These are phyloP conservation scores for Vannuccia rotundouncinata DNA, from an alignment of 2,888 invertebrate genomes.

Conservation along the genomic window DNA sequence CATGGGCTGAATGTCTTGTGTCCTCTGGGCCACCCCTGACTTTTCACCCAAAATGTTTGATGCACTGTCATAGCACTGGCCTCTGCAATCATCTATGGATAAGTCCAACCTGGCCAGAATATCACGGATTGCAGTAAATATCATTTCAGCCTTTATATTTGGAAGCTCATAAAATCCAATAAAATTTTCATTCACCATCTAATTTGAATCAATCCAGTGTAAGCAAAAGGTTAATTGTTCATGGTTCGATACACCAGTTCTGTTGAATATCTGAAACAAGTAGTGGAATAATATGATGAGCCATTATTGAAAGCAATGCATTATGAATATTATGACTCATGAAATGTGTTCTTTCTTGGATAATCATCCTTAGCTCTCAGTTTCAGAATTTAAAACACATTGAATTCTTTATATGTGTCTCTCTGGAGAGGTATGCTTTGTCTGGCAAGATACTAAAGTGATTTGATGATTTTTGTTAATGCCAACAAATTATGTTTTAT, in stretches of 20 bases:
- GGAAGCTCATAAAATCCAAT: slow-evolving; percentile 29
- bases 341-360: slow-evolving; percentile 18
- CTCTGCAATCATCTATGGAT: slow-evolving; percentile 31
- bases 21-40: slow-evolving; percentile 21
- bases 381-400: slow-evolving; percentile 25
- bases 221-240: slow-evolving; percentile 10
- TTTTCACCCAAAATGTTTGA: slow-evolving; percentile 25
- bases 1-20: slow-evolving; percentile 21
- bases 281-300: slow-evolving; percentile 11
- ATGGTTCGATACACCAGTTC: slow-evolving; percentile 18
- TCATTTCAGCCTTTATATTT: slow-evolving; percentile 22
- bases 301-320: slow-evolving; percentile 24
- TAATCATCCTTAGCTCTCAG: slow-evolving; percentile 25
- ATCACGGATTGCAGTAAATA: slow-evolving; percentile 15
- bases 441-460: slow-evolving; percentile 19
- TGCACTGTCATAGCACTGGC: slow-evolving; percentile 27
- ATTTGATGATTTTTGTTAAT: slow-evolving; percentile 6
- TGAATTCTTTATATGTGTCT: slow-evolving; percentile 30
- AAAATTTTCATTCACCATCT: slow-evolving; percentile 13
- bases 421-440: slow-evolving; percentile 18
- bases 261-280: slow-evolving; percentile 18
- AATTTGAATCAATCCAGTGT: slow-evolving; percentile 9
- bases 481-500: slow-evolving; percentile 21
- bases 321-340: slow-evolving; percentile 27
- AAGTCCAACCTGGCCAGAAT: slow-evolving; percentile 22